phyloP scores from a whole-genome alignment of 2,888 invertebrate genomes.

The Watsonalla binaria region DNA sequence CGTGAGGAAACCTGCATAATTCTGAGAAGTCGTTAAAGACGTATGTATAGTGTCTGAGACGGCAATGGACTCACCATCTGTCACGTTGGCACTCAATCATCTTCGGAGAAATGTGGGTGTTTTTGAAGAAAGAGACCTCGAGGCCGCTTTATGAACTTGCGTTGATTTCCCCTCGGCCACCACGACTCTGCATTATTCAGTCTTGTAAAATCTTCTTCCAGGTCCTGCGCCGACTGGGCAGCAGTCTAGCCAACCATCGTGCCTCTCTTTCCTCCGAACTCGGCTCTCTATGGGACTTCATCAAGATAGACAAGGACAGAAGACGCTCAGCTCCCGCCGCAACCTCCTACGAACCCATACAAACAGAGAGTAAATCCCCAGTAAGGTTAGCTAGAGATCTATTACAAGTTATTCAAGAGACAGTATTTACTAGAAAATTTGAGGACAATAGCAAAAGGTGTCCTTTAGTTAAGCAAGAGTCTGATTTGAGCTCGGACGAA shows the following conservation, averaged over 20 bases:
- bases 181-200: neutral
- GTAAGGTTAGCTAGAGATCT: slow-evolving; percentile 63
- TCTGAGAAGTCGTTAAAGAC: too few relatives aligned
- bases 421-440: slow-evolving; percentile 53
- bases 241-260: slow-evolving; percentile 62
- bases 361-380: slow-evolving; percentile 51
- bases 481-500: slow-evolving; percentile 60
- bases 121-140: too few relatives aligned
- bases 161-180: too few relatives aligned
- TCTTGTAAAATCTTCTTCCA: slow-evolving; percentile 21
- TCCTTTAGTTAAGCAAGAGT: slow-evolving; percentile 67
- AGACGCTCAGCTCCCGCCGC: slow-evolving; percentile 54
- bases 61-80: too few relatives aligned
- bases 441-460: slow-evolving; percentile 58
- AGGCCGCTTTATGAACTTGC: too few relatives aligned
- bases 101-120: too few relatives aligned
- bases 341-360: slow-evolving; percentile 46
- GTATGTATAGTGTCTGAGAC: too few relatives aligned
- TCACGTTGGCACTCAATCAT: too few relatives aligned
- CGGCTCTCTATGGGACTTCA: slow-evolving; percentile 71
- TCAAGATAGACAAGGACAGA: slow-evolving; percentile 52
- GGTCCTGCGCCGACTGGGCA: slow-evolving; percentile 69
- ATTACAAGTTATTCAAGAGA: slow-evolving; percentile 69
- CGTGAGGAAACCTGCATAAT: too few relatives aligned
- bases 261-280: slow-evolving; percentile 66